These are phyloP conservation scores for Plodia interpunctella DNA, from an alignment of 1,140 invertebrate species.

Conservation along the genomic window DNA sequence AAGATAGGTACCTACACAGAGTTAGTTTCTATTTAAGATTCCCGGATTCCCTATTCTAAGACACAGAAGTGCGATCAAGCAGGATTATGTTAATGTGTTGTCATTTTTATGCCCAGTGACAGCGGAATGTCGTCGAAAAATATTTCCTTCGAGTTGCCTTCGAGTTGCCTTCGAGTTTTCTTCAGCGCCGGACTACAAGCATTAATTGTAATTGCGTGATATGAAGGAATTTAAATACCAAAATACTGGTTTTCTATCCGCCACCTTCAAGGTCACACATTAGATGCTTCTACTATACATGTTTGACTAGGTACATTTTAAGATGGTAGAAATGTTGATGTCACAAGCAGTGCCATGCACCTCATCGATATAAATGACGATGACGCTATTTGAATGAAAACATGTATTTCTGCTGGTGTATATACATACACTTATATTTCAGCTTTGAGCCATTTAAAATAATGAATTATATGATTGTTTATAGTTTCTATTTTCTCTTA, in stretches of 20 bases:
- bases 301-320: conserved; percentile 26
- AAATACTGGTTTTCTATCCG: conserved; percentile 27
- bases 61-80: no score
- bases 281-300: conserved; percentile 16
- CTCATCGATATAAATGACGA: conserved; percentile 35
- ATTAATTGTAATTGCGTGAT: conserved; percentile 1
- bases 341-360: conserved; percentile 24
- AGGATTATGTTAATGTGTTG: no score
- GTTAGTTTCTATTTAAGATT: no score
- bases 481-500: no score
- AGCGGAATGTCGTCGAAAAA: no score
- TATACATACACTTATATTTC: conserved; percentile 8
- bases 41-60: no score
- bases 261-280: conserved; percentile 24
- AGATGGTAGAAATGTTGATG: conserved; percentile 26
- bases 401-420: no score
- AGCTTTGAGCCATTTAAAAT: conserved; percentile 11
- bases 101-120: no score
- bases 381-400: conserved; percentile 29
- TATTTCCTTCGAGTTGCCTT: no score
- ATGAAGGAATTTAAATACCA: not conserved
- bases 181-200: no score
- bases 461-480: not conserved
- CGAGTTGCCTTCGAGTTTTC: no score
- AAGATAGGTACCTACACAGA: no score